Evolutionary conservation across 2,113 vertebrate genomes (phyloP), one percentile per base, ranked within the genome.

Genomic region (Hemiprocne comata): DNA sequence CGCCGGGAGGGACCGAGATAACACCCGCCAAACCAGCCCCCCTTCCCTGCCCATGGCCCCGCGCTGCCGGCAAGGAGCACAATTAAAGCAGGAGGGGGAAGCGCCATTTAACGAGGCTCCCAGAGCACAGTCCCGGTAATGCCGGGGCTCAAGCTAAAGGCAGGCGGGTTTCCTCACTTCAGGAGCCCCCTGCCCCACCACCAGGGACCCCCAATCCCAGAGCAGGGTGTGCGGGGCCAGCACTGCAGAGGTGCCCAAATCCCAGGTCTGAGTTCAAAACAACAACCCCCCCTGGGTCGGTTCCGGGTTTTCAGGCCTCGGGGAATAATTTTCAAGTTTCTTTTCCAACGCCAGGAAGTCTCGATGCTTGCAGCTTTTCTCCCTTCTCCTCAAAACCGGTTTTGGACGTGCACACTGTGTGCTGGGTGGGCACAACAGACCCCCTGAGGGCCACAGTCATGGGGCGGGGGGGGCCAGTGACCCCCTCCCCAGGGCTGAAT

Each of bases 291-390:
- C 16, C 11, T 24, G 0, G 3, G 82, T 44, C 6, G 11, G 86
- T 88, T 90, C 93, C 60, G 67, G 75, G 83, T 90, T 96, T 73
- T 66, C 60, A 87, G 65, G 60, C 94, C 94, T 55, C 8, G 0
- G 90, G 95, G 90, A 88, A 70, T 85, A 61, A 83, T 94, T 90
- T 71, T 51, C 75, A 44, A 69, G 74, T 72, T 89, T 96, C 70
- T 93, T 55, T 82, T 60, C 90, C 96, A 90, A 24, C 1, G 34
- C 55, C 90, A 92, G 88, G 86, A 93, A 91, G 82, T 87, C 90
- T 72, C 60, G 10, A 55, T 50, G 46, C 89, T 95, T 88, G 44
- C 31, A 1, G 89, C 86, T 89, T 96, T 86, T 94, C 96, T 95
- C 86, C 65, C 67, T 91, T 50, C 85, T 78, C 95, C 61, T 79